These are phyloP conservation scores for Brachionus rotundiformis DNA, from an alignment of 1,140 invertebrate genomes.

Conservation along the genomic window DNA sequence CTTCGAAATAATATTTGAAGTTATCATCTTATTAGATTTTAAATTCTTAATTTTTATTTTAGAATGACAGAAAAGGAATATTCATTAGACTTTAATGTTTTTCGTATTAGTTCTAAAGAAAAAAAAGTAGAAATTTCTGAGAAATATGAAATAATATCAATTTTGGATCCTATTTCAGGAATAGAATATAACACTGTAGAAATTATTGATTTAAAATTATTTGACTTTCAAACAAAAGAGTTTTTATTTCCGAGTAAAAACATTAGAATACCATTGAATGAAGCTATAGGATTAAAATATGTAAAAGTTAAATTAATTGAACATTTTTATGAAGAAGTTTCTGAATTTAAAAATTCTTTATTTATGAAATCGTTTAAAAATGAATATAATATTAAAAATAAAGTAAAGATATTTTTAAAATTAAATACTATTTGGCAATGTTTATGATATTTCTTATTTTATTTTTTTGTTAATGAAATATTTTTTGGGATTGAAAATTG, in stretches of 20 bases:
- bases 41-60: background rate
- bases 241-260: background rate
- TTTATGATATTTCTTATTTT: background rate
- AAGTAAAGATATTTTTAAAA: background rate
- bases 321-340: background rate
- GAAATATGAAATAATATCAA: conserved; percentile 16
- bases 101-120: background rate
- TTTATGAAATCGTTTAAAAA: background rate
- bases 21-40: background rate
- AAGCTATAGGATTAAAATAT: background rate
- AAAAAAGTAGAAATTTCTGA: background rate
- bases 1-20: conserved; percentile 45
- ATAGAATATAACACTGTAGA: background rate
- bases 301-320: background rate
- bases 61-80: background rate
- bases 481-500: background rate
- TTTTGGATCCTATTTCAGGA: background rate
- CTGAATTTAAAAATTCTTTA: background rate
- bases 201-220: background rate
- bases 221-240: background rate
- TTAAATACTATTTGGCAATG: background rate
- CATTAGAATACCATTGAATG: background rate
- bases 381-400: background rate
- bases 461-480: background rate
- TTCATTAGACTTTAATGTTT: background rate